Evolutionary conservation across 1,140 invertebrate species (phyloP).

Genomic region (Bombus picipes): DNA sequence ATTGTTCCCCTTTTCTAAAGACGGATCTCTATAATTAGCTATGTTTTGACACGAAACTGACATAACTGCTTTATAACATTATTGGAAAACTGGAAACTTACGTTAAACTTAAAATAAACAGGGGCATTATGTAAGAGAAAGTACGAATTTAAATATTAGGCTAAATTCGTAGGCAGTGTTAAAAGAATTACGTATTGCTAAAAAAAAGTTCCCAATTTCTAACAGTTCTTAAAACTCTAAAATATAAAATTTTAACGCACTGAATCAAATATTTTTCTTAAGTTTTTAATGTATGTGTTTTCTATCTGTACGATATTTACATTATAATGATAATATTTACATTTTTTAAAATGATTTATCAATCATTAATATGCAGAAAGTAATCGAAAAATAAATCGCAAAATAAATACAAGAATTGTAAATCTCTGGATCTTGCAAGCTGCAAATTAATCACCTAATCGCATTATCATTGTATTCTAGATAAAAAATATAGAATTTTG

Average conservation of each 20-base stretch:
- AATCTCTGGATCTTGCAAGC: not conserved
- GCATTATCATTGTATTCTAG: not conserved
- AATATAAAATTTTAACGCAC: not conserved
- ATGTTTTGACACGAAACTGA: constrained; percentile 52
- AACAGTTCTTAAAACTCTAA: not conserved
- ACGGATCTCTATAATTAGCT: constrained; percentile 46
- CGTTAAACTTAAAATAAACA: constrained; percentile 8
- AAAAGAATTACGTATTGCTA: not conserved
- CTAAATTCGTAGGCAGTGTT: not conserved
- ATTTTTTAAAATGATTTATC: not conserved
- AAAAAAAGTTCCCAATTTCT: not conserved
- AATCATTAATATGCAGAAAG: not conserved
- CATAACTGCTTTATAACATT: constrained; percentile 40
- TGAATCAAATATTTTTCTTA: not conserved
- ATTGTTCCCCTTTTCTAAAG: constrained; percentile 54
- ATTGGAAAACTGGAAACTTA: constrained; percentile 1
- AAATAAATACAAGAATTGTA: not conserved
- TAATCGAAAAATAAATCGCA: not conserved
- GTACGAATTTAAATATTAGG: not conserved
- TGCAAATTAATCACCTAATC: no score
- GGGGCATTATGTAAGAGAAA: not conserved
- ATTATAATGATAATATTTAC: not conserved
- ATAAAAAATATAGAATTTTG: not conserved
- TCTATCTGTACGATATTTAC: not conserved
- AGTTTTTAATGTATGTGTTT: not conserved